These are phyloP conservation scores for Cyprinodon brontotheroides DNA, from an alignment of 2,113 vertebrate species.

Conservation along the genomic window DNA sequence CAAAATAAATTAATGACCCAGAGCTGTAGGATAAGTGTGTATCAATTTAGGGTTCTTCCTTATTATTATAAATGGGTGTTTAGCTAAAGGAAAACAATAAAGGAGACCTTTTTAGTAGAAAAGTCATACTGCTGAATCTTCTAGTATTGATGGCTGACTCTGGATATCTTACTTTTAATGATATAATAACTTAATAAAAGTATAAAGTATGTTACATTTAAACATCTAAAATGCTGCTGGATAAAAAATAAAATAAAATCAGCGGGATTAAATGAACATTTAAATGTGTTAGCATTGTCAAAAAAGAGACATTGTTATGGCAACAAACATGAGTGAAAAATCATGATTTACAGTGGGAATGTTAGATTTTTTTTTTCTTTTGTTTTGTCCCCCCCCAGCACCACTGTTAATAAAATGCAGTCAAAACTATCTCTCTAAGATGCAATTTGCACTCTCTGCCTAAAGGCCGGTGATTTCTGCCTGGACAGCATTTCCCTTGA, in stretches of 20 bases:
- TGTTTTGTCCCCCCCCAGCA: not conserved
- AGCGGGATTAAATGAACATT: not conserved
- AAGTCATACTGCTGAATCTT: conserved; percentile 39
- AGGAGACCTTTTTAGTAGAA: conserved; percentile 68
- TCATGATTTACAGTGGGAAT: conserved; percentile 27
- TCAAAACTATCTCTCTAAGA: conserved; percentile 41
- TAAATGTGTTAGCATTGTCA: too few species aligned
- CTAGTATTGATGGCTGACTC: conserved; percentile 13
- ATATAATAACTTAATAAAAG: too few species aligned
- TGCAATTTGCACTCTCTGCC: conserved; percentile 35
- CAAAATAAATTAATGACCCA: conserved; percentile 71
- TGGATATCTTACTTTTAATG: conserved; percentile 16
- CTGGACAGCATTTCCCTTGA: conserved; percentile 50
- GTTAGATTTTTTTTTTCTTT: not conserved
- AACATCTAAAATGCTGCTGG: too few species aligned
- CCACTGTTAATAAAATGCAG: conserved; percentile 53
- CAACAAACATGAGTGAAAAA: not conserved
- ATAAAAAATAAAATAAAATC: too few species aligned
- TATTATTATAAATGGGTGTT: conserved; percentile 74
- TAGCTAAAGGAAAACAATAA: conserved; percentile 65
- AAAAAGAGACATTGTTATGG: too few species aligned
- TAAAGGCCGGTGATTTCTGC: conserved; percentile 37
- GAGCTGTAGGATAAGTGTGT: conserved; percentile 71
- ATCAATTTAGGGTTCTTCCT: conserved; percentile 78
- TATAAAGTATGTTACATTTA: too few species aligned